Evolutionary conservation across 2,113 vertebrate genomes (phyloP).

Genomic region (Falco punctatus): DNA sequence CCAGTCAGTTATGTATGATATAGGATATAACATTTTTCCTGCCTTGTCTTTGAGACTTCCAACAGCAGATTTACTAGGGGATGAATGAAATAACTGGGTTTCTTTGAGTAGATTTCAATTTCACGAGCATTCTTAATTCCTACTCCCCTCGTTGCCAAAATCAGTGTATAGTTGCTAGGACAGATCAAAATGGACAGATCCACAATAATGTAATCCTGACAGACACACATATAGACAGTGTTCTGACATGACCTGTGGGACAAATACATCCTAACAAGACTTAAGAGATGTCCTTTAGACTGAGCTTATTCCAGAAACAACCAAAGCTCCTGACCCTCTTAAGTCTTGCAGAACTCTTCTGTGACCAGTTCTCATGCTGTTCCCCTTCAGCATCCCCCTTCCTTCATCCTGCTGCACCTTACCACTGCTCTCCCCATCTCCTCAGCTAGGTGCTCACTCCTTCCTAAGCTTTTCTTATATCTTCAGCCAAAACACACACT

Average conservation of each 20-base stretch:
- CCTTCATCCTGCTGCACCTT: neutral
- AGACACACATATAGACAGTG: neutral
- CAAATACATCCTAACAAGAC: neutral
- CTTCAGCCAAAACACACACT: neutral
- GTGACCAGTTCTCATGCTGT: neutral
- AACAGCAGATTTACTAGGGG: neutral
- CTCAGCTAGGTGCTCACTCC: neutral
- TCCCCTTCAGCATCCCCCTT: neutral
- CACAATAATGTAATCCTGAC: neutral
- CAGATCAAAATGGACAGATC: neutral
- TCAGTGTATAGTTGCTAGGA: neutral
- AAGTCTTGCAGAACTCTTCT: neutral
- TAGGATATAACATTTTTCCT: neutral
- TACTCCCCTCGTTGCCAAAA: neutral
- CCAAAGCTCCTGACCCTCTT: neutral
- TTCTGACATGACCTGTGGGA: neutral
- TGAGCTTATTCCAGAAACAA: neutral
- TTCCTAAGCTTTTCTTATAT: neutral
- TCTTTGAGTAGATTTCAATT: neutral
- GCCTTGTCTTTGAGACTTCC: neutral
- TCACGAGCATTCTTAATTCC: neutral
- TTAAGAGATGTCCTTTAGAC: neutral
- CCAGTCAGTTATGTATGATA: neutral
- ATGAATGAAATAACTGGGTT: neutral
- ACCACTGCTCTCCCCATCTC: neutral